A percentile compares a stretch with the other conserved stretches of the same genome.
phyloP scores from a whole-genome alignment of 1,140 invertebrate species.

The Dolichoris vasculosae region DNA sequence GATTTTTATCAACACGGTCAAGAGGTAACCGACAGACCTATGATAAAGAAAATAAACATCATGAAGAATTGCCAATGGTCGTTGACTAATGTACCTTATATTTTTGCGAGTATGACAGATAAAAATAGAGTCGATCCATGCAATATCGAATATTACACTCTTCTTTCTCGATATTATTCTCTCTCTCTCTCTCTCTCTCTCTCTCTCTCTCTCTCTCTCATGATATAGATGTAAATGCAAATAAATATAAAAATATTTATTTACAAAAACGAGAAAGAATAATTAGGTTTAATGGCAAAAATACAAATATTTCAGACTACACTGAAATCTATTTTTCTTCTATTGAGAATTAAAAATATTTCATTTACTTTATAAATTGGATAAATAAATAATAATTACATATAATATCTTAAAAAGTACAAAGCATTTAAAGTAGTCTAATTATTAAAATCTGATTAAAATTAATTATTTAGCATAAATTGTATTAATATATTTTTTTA shows the following conservation, averaged over 20 bases:
- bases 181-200: too few relatives aligned
- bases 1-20: neutral
- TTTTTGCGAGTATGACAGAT: neutral
- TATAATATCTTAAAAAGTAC: too few relatives aligned
- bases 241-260: too few relatives aligned
- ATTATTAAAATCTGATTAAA: too few relatives aligned
- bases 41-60: slow-evolving; percentile 33
- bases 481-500: too few relatives aligned
- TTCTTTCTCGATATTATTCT: neutral
- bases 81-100: slow-evolving; percentile 30
- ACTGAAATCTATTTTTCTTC: neutral
- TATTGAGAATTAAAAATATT: neutral
- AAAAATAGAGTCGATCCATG: neutral
- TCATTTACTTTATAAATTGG: too few relatives aligned
- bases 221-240: too few relatives aligned
- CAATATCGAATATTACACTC: too few relatives aligned
- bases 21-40: neutral
- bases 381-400: too few relatives aligned
- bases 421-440: too few relatives aligned
- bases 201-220: too few relatives aligned
- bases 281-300: neutral
- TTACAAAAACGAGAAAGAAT: neutral
- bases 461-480: too few relatives aligned
- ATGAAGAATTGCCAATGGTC: neutral
- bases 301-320: neutral